Evolutionary conservation across 2,888 invertebrate species (phyloP), one percentile per base, ranked within the genome.

Genomic region (Lingula anatina): DNA sequence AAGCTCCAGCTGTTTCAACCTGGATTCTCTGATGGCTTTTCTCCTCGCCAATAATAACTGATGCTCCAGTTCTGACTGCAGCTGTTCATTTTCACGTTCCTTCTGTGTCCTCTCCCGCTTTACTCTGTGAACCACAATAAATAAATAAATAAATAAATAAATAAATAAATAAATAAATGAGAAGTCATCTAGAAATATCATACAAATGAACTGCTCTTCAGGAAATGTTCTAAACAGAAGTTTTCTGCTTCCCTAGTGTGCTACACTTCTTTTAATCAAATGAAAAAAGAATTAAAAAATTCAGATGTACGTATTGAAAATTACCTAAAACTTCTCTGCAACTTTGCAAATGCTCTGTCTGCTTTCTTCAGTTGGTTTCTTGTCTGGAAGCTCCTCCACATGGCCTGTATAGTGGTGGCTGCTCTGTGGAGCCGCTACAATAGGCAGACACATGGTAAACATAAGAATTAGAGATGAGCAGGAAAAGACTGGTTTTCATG

Each of bases 281-380:
- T n/a, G n/a, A n/a, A 20, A n/a, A 12, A 25, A 42, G 9, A 42
- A 42, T 1, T 1, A 15, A 12, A 12, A 42, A 24, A 24, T 18
- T 35, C 2, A 35, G 21, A 9, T 37, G 25, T 5, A 24, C n/a
- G n/a, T n/a, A n/a, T n/a, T n/a, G n/a, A n/a, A n/a, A n/a, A n/a
- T n/a, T 54, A 73, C 74, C 73, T 70, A 60, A 66, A 76, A 12
- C 59, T 61, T 48, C 63, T 62, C 49, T 76, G 75, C 43, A 76
- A 66, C 49, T 66, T 70, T 12, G 66, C 60, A 31, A 76, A 66
- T 4, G 68, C 65, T 44, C 54, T 59, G 50, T 71, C 61, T 4
- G 71, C 71, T 46, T 61, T 63, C 21, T 59, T 51, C 9, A 76
- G 58, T 47, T 61, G 65, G 41, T 60, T 61, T 28, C 75, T 58